Evolutionary conservation across 2,113 vertebrate species (phyloP), one percentile per base, ranked within the genome.

Genomic region (Equus quagga): DNA sequence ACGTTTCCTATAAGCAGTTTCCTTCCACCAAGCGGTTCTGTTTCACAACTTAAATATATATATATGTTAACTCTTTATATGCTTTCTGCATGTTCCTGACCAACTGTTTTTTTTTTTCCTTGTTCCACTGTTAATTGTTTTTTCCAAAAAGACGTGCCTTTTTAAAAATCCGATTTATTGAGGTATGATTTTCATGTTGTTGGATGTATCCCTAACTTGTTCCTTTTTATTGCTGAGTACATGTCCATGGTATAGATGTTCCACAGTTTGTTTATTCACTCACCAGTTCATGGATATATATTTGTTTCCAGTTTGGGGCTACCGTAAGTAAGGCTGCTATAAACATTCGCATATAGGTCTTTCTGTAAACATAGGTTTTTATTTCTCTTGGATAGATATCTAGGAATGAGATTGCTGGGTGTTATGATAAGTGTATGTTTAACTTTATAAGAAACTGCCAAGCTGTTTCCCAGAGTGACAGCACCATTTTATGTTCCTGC

Each of bases 91-190:
- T 96, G 41, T 83, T 91, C 44, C 64, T 86, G 78, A 70, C n/a
- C 89, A 9, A 82, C 31, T 41, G 8, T 62, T 75, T 51, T 65
- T 36, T 65, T 36, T 41, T 54, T 41, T 18, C 49, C 28, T 49
- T 80, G 10, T 80, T 67, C 36, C 44, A 5, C 10, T 80, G 2
- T 23, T 58, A 62, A 80, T 80, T 65, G 8, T 23, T 49, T 60
- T 83, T 87, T 81, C 44, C 51, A 54, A 21, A 31, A 24, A 65
- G 51, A 9, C 17, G 7, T 90, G 3, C 44, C 70, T 83, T 96
- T 91, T 76, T 15, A 64, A 91, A 91, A 92, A n/a, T 49, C n/a
- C 79, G 11, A 72, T 86, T 91, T 94, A 64, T 76, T 95, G 49
- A 79, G 5, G 3, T 78, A 49, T 21, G 73, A 79, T 91, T 64